These are phyloP conservation scores for Phenganax stokvisi DNA, from an alignment of 92 coral and sea anemone genomes.

Conservation along the genomic window DNA sequence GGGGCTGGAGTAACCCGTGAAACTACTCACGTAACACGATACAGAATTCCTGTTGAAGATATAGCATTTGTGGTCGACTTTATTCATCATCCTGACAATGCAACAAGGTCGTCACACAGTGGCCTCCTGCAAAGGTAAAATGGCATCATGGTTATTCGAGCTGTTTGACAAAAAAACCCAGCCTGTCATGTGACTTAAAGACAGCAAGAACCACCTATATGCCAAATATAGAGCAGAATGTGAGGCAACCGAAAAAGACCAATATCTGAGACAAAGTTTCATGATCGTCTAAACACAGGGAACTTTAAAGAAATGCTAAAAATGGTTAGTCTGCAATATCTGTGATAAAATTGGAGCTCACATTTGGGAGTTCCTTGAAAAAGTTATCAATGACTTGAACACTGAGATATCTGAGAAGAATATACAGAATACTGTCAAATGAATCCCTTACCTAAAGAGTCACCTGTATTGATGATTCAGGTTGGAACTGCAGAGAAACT, in stretches of 20 bases:
- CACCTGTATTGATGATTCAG: background rate
- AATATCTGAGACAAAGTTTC: conserved; percentile 29
- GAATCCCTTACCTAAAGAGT: conserved; percentile 19
- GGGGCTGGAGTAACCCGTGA: background rate
- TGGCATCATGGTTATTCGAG: conserved; percentile 29
- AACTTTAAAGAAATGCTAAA: conserved; percentile 5
- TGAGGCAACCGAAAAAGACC: conserved; percentile 16
- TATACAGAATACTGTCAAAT: background rate
- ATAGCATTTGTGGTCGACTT: conserved; percentile 47
- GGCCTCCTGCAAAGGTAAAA: conserved; percentile 38
- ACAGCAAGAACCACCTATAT: background rate
- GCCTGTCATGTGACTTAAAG: conserved; percentile 36
- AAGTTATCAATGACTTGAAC: background rate
- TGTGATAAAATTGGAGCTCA: conserved; percentile 38
- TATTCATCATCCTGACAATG: conserved; percentile 43
- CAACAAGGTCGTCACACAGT: conserved; percentile 26
- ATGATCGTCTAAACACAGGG: conserved; percentile 18
- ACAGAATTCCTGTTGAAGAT: conserved; percentile 25
- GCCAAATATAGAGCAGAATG: conserved; percentile 2
- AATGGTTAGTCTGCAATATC: conserved; percentile 32
- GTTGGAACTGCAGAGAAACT: background rate
- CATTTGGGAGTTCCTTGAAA: conserved; percentile 9
- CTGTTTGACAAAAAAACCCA: conserved; percentile 18
- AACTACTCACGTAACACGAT: background rate
- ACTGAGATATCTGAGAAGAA: background rate